These are phyloP conservation scores for Strigops habroptila DNA, from an alignment of 2,113 vertebrate genomes.

Conservation along the genomic window DNA sequence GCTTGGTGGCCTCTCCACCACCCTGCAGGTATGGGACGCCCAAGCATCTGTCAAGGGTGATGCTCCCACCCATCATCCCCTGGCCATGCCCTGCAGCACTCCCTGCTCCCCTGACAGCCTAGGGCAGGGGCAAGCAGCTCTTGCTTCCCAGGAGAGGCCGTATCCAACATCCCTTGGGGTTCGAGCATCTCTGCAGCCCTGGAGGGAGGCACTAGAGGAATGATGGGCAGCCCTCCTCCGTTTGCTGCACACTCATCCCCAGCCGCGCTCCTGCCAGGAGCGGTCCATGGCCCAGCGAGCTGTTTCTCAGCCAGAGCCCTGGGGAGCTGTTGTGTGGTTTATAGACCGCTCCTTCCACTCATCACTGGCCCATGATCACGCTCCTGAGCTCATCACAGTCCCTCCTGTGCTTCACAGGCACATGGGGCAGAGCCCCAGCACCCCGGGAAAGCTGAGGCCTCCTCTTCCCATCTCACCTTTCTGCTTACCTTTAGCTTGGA, in stretches of 20 bases:
- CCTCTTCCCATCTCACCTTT: neutral
- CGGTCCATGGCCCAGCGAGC: neutral
- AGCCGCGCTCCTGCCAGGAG: neutral
- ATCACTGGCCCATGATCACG: neutral
- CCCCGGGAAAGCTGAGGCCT: neutral
- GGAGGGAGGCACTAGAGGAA: neutral
- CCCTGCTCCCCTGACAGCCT: no score
- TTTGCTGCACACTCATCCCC: rapidly evolving
- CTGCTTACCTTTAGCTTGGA: constrained; percentile 86
- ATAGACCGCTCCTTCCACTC: neutral
- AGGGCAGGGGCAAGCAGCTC: neutral
- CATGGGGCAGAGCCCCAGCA: rapidly evolving
- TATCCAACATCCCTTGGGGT: rapidly evolving
- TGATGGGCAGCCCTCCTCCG: neutral
- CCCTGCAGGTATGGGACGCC: neutral
- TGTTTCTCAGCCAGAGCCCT: constrained; percentile 42
- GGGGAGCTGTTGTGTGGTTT: constrained; percentile 5
- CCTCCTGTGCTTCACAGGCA: rapidly evolving
- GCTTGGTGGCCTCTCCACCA: rapidly evolving
- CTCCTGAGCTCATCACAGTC: neutral
- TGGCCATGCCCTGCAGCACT: neutral
- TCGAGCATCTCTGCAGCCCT: neutral
- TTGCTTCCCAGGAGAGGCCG: neutral
- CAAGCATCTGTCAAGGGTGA: neutral
- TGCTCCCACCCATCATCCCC: neutral